These are phyloP conservation scores for Hypena proboscidalis DNA, from an alignment of 2,888 invertebrate genomes.

Conservation along the genomic window DNA sequence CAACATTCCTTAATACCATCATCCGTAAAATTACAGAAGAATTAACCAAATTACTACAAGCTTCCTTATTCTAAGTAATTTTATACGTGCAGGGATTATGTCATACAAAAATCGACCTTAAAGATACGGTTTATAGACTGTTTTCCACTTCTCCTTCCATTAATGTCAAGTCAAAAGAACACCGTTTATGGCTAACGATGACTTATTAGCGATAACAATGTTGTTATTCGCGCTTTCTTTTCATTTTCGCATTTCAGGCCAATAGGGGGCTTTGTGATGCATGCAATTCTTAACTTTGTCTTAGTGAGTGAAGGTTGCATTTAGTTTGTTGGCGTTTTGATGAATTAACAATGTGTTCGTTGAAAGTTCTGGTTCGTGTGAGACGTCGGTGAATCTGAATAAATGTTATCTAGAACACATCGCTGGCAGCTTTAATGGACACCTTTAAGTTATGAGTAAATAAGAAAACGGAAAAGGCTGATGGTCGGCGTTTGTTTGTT, in stretches of 20 bases:
- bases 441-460: slow-evolving; percentile 11
- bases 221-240: slow-evolving; percentile 59
- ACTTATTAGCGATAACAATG: slow-evolving; percentile 72
- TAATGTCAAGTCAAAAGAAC: slow-evolving; percentile 61
- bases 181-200: slow-evolving; percentile 70
- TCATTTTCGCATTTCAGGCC: slow-evolving; percentile 50
- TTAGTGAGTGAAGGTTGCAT: slow-evolving; percentile 1
- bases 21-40: slow-evolving; percentile 8
- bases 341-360: slow-evolving; percentile 37
- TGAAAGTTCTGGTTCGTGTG: slow-evolving; percentile 33
- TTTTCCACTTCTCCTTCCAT: slow-evolving; percentile 55
- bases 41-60: slow-evolving; percentile 14
- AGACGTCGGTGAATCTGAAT: slow-evolving; percentile 39
- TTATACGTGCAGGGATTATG: slow-evolving; percentile 28
- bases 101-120: slow-evolving; percentile 50
- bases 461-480: not conserved
- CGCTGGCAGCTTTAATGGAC: slow-evolving; percentile 10
- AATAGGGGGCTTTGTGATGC: slow-evolving; percentile 10
- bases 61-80: slow-evolving; percentile 13
- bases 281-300: slow-evolving; percentile 18
- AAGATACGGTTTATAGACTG: slow-evolving; percentile 49
- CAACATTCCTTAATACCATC: not conserved
- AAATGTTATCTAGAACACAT: slow-evolving; percentile 33
- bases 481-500: not conserved
- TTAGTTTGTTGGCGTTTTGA: slow-evolving; percentile 17